These are phyloP conservation scores for Cuniculus paca DNA, from an alignment of 2,797 vertebrate species.

Conservation along the genomic window DNA sequence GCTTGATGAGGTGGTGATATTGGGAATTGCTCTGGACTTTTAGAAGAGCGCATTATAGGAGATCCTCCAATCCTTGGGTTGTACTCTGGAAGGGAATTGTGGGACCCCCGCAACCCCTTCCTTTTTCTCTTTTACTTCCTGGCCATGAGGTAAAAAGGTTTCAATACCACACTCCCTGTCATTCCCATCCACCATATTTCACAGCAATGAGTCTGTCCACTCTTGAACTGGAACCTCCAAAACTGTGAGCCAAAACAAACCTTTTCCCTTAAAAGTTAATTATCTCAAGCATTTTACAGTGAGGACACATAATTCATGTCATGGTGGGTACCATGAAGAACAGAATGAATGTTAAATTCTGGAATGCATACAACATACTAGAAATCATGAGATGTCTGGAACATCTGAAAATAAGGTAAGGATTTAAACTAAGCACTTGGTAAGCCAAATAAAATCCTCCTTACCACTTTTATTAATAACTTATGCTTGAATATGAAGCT, in stretches of 20 bases:
- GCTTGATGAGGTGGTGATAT: not conserved
- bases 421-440: not conserved
- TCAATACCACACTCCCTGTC: not conserved
- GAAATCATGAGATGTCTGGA: not conserved
- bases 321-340: not conserved
- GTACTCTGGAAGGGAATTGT: not conserved
- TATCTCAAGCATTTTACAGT: not conserved
- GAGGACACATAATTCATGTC: not conserved
- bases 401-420: not conserved
- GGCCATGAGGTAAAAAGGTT: not conserved
- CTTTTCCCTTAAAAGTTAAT: not conserved
- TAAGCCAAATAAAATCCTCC: not conserved
- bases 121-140: not conserved
- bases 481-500: not conserved
- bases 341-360: not conserved
- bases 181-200: not conserved
- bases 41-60: not conserved
- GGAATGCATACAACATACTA: not conserved
- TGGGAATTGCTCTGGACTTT: not conserved
- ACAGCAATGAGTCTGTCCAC: not conserved
- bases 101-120: not conserved
- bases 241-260: not conserved
- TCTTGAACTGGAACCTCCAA: not conserved
- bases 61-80: not conserved
- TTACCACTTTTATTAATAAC: slow-evolving; percentile 8